Evolutionary conservation across 2,888 invertebrate species (phyloP), one percentile per base, ranked within the genome.

Genomic region (Spisula subtruncata): DNA sequence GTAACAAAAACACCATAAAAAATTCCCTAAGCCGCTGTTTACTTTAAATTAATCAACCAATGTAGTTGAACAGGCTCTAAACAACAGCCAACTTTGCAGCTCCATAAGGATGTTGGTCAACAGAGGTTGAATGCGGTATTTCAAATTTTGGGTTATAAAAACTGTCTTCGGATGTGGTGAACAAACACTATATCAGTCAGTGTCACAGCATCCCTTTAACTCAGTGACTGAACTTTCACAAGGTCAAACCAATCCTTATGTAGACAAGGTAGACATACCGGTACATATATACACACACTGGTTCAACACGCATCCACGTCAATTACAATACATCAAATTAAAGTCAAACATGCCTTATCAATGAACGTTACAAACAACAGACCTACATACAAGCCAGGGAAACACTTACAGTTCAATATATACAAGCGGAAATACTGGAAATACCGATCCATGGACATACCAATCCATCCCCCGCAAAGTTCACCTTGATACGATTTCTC

Each of bases 281-380:
- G n/a, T n/a, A n/a, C 25, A 66, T 25, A 25, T 25, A 66, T 66
- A 66, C 60, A 25, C 20, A 66, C 25, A 12, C 60, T 25, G 60
- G 60, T 41, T 41, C 41, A 66, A 66, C 60, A 66, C n/a, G n/a
- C 60, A 66, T 66, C 60, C 60, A 66, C n/a, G 60, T 66, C 60
- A 66, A 66, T n/a, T 66, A 66, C 51, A 51, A 51, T 51, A 51
- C 60, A 66, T 66, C 60, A 66, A 66, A 66, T 66, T 66, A 66
- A 66, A 66, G 60, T 66, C 60, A 66, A n/a, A 66, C 60, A 66
- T 66, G 60, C 25, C 60, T 25, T 25, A 66, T 66, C 60, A 66
- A 66, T 66, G 60, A 25, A 66, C 20, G 60, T 8, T 25, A 66
- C 25, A 66, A 25, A 66, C 60, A 4, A 66, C 60, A 66, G 25